These are phyloP conservation scores for Apoderus coryli DNA, from an alignment of 2,888 invertebrate genomes.

Conservation along the genomic window DNA sequence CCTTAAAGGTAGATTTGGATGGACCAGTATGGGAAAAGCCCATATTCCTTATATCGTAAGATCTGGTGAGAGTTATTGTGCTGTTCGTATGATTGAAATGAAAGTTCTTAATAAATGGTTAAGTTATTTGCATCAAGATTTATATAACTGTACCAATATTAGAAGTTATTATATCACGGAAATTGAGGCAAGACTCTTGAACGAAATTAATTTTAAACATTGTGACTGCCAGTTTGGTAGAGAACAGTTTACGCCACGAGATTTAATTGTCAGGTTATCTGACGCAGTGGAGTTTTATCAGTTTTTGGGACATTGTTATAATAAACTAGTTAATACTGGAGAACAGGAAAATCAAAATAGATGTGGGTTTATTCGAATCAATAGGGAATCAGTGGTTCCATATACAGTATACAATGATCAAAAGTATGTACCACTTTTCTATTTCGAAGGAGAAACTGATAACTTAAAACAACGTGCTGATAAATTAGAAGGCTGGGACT, in stretches of 20 bases:
- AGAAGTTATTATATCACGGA: constrained; percentile 88
- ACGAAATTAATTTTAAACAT: constrained; percentile 85
- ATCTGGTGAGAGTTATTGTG: constrained; percentile 71
- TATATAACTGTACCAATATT: constrained; percentile 83
- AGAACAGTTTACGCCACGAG: constrained; percentile 74
- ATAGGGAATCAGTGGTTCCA: constrained; percentile 86
- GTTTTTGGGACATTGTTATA: constrained; percentile 79
- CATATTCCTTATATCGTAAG: constrained; percentile 83
- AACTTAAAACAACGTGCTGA: constrained; percentile 77
- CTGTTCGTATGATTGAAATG: constrained; percentile 87
- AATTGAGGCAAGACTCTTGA: constrained; percentile 74
- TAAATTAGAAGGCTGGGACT: constrained; percentile 80
- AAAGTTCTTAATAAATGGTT: constrained; percentile 82
- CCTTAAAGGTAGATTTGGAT: constrained; percentile 73
- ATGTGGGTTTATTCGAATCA: constrained; percentile 83
- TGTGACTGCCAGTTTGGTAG: constrained; percentile 84
- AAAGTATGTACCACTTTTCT: constrained; percentile 84
- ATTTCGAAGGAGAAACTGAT: constrained; percentile 85
- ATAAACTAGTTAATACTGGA: constrained; percentile 54
- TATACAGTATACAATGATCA: constrained; percentile 71
- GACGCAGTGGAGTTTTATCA: constrained; percentile 86
- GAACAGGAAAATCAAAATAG: constrained; percentile 58
- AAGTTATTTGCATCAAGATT: constrained; percentile 75
- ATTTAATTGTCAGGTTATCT: constrained; percentile 73
- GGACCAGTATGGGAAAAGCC: constrained; percentile 75